These are phyloP conservation scores for Micoletzkya japonica DNA, from an alignment of 2,888 invertebrate genomes.

Conservation along the genomic window DNA sequence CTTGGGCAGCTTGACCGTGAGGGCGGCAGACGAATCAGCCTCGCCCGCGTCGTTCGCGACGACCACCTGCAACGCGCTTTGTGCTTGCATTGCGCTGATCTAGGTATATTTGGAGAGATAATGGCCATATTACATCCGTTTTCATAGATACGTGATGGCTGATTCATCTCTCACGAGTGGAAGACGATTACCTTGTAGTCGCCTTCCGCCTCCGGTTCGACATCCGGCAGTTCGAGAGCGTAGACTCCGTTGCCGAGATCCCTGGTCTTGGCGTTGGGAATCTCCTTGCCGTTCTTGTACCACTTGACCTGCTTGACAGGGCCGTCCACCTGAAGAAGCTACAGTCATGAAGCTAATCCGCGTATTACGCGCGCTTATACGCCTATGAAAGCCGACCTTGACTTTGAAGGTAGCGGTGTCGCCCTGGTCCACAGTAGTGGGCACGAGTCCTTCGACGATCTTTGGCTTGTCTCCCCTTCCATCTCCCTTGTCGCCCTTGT, in stretches of 20 bases:
- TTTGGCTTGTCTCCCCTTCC: too few relatives aligned
- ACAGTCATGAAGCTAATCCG: too few relatives aligned
- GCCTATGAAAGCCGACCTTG: constrained; percentile 13
- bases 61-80: constrained; percentile 7
- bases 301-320: constrained; percentile 67
- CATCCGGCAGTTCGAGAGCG: constrained; percentile 51
- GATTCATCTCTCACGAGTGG: too few relatives aligned
- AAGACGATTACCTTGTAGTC: constrained; percentile 58
- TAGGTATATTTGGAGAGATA: neutral
- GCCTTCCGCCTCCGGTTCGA: constrained; percentile 50
- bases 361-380: too few relatives aligned
- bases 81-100: too few relatives aligned
- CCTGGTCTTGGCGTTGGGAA: constrained; percentile 50
- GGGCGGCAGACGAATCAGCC: constrained; percentile 52
- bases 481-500: too few relatives aligned
- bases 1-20: constrained; percentile 58
- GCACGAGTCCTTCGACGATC: constrained; percentile 76
- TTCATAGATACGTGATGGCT: too few relatives aligned
- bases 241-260: constrained; percentile 51
- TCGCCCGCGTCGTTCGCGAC: constrained; percentile 46
- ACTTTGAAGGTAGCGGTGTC: constrained; percentile 76
- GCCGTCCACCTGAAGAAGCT: constrained; percentile 13
- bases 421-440: constrained; percentile 76
- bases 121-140: neutral
- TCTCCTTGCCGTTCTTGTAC: constrained; percentile 67